Evolutionary conservation across 2,113 vertebrate species (phyloP).

Genomic region (Gopherus flavomarginatus): DNA sequence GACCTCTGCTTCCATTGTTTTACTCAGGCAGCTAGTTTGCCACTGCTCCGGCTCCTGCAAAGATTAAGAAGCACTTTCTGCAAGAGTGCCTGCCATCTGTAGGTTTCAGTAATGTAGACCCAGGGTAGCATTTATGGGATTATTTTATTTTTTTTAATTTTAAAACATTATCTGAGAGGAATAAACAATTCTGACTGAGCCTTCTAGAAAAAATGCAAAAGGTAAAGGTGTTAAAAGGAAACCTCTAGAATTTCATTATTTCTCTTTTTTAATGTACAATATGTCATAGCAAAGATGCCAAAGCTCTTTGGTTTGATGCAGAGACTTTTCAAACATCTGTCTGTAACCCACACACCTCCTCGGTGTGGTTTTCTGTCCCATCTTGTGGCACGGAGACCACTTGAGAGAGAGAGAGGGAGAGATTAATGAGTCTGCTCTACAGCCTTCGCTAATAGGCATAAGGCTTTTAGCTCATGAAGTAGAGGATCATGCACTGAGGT

Average conservation of each 20-base stretch:
- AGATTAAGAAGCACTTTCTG: constrained; percentile 41
- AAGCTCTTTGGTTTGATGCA: not conserved
- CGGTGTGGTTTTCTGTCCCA: too few species aligned
- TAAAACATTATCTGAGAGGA: constrained; percentile 52
- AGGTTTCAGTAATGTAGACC: constrained; percentile 25
- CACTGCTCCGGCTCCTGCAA: constrained; percentile 24
- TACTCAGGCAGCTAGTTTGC: constrained; percentile 35
- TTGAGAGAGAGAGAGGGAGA: too few species aligned
- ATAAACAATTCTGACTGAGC: constrained; percentile 51
- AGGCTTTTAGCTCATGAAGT: too few species aligned
- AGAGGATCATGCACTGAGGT: too few species aligned
- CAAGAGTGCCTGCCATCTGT: constrained; percentile 56
- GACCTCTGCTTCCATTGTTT: constrained; percentile 49
- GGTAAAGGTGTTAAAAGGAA: constrained; percentile 5
- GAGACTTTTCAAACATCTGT: not conserved
- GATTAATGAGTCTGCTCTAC: too few species aligned
- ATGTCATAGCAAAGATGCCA: not conserved
- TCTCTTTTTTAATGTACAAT: not conserved
- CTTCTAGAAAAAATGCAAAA: constrained; percentile 52
- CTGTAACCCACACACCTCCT: not conserved
- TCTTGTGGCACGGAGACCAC: too few species aligned
- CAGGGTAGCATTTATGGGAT: constrained; percentile 37
- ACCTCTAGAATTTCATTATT: constrained; percentile 24
- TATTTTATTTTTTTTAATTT: constrained; percentile 52
- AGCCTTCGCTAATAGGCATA: too few species aligned